Percentiles rank a stretch among this genome's conserved stretches.
Evolutionary conservation across 2,888 invertebrate species (phyloP).

Genomic region (Ormyrus labotus): DNA sequence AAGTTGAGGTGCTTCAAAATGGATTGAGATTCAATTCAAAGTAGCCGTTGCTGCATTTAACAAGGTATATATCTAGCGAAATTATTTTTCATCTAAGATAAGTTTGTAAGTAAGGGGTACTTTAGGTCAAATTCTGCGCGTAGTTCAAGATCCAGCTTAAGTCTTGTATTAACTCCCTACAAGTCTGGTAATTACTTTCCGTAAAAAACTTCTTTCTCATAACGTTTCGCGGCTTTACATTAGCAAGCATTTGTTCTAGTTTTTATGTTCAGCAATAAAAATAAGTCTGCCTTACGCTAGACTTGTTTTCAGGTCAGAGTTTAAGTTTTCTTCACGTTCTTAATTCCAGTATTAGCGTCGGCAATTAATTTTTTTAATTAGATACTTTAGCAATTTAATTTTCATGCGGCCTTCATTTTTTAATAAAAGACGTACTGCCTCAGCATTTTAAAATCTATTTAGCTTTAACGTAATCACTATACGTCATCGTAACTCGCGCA

Average conservation of each 20-base stretch:
- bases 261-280: conserved; percentile 47
- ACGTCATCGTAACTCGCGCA: too few relatives aligned
- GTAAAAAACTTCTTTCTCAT: conserved; percentile 44
- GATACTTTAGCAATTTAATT: not conserved
- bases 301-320: conserved; percentile 42
- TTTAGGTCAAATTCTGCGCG: conserved; percentile 31
- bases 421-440: too few relatives aligned
- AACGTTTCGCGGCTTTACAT: conserved; percentile 50
- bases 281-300: conserved; percentile 36
- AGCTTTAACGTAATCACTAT: too few relatives aligned
- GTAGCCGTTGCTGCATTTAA: too few relatives aligned
- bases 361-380: conserved; percentile 40
- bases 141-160: conserved; percentile 39
- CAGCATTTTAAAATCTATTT: too few relatives aligned
- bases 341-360: conserved; percentile 29
- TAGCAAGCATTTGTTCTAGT: conserved; percentile 49
- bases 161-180: conserved; percentile 45
- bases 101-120: conserved; percentile 9
- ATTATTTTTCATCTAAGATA: not conserved
- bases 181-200: conserved; percentile 50
- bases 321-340: conserved; percentile 46
- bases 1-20: too few relatives aligned
- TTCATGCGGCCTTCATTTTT: not conserved
- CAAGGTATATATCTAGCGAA: too few relatives aligned
- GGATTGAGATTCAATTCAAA: too few relatives aligned